Conservation (phyloP, 2,888 invertebrate genomes). For the Limnephilus auricula region DNA sequence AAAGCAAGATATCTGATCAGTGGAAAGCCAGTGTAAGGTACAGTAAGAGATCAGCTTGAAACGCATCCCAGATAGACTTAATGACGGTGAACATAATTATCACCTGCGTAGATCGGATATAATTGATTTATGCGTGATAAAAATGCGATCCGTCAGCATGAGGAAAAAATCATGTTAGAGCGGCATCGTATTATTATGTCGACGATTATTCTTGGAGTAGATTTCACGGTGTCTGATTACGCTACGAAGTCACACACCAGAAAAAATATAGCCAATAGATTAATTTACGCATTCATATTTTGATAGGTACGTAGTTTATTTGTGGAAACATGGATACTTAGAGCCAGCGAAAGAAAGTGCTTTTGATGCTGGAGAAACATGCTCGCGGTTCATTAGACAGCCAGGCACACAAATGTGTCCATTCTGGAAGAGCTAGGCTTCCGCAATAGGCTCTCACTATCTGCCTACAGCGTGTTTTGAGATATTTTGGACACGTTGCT, state of each 20-base stretch:
- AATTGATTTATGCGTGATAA: conserved; percentile 23
- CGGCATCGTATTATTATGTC: neutral
- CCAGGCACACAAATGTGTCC: too few relatives aligned
- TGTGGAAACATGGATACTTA: too few relatives aligned
- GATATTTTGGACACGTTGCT: too few relatives aligned
- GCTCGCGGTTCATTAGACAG: too few relatives aligned
- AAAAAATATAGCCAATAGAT: neutral
- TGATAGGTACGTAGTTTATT: neutral
- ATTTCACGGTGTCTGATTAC: neutral
- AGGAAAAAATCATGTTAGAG: neutral
- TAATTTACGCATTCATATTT: neutral
- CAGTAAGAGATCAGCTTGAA: neutral
- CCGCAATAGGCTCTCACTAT: too few relatives aligned
- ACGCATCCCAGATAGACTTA: conserved; percentile 32
- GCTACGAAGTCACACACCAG: neutral
- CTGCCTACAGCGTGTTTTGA: too few relatives aligned
- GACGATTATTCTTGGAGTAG: neutral
- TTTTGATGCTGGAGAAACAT: too few relatives aligned
- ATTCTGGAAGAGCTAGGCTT: too few relatives aligned
- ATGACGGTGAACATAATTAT: neutral
- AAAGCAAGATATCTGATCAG: neutral
- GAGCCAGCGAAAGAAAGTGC: too few relatives aligned
- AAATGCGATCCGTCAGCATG: neutral
- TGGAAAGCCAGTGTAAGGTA: neutral
- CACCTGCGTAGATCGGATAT: neutral